Base-by-base conservation (phyloP, 2,113 vertebrate genomes). In the Amphiprion percula region DNA sequence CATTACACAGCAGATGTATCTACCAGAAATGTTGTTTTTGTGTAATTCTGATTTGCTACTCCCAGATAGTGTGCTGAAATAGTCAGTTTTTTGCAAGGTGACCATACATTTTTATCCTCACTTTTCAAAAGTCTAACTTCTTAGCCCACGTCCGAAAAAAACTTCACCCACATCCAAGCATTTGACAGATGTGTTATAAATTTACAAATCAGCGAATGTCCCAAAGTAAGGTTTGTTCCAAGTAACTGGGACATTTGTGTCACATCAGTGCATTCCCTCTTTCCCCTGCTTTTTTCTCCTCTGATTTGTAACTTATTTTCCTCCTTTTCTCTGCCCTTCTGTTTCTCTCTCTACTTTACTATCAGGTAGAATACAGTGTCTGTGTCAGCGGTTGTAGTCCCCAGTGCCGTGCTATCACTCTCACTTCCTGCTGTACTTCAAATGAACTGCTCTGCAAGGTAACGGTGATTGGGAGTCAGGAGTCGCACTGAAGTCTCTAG, bases 361-460 rank as follows among this genome's bases (percentile, higher is more conserved):
- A 50, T 83, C 71, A 72, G 53, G 71, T 54, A 59, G 26, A 52
- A 23, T 47, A 62, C 81, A 72, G 7, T 53, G 41, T 23, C 65
- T 33, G 56, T 59, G 62, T 62, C 61, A 67, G 62, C 17, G 1
- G 68, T 64, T 14, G 61, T 44, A 47, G 77, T 88, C 80, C 72
- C 76, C 55, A 65, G 79, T 61, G 71, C 54, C 12, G 1, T 49
- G 66, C 69, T 78, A 86, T 91, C 85, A 65, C 58, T 76, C 71
- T 80, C 75, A 58, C 81, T 84, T 66, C 77, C 82, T 82, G 77
- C 86, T 86, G 84, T 68, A 86, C 75, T 88, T 91, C 64, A 84
- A 81, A 87, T 90, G 71, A 87, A 86, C 80, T 79, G 28, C 59
- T 67, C 58, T 60, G 73, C 21, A 74, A 69, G 76, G 73, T 50